Evolutionary conservation across 2,113 vertebrate species (phyloP), one percentile per base, ranked within the genome.

Genomic region (Periophthalmodon schlosseri): DNA sequence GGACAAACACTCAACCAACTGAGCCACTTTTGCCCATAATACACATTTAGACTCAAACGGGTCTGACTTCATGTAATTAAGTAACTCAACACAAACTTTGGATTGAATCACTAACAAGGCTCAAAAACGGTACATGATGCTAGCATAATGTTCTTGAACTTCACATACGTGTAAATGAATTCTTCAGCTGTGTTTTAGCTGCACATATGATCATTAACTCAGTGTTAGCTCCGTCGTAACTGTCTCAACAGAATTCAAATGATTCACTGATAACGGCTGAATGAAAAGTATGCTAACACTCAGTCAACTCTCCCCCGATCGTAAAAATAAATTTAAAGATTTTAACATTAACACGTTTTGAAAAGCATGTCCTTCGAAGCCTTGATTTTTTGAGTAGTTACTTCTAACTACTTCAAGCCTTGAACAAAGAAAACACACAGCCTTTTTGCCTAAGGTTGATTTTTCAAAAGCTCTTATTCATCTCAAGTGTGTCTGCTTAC

Each of bases 401-500:
- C 23, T 33, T 15, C 21, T 12, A 28, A 13, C 15, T 34, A 63
- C 60, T 33, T 63, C 14, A 60, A 60, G 14, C 21, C 13, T 24
- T 23, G 4, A 56, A 5, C 11, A 33, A 34, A 63, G 15, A 63
- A 63, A 34, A 34, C 14, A 61, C 24, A 14, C 23, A 61, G 58
- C 24, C 28, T 14, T 15, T 61, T 24, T 24, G 16, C 23, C 13
- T 21, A 18, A 56, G 68, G 16, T 49, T 6, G 20, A 21, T 4
- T 36, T 34, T 9, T n/a, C 33, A 10, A n/a, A 46, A 21, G 14
- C 34, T 20, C 23, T 21, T 18, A 5, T 24, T 24, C 65, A 13
- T 9, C 46, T 11, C 0, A 6, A 68, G 46, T 64, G 68, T 61
- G 54, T n/a, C 12, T 12, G 68, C 54, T 74, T 86, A 99, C 97